phyloP scores from a whole-genome alignment of 2,113 vertebrate species.

The Pleuronectes platessa region DNA sequence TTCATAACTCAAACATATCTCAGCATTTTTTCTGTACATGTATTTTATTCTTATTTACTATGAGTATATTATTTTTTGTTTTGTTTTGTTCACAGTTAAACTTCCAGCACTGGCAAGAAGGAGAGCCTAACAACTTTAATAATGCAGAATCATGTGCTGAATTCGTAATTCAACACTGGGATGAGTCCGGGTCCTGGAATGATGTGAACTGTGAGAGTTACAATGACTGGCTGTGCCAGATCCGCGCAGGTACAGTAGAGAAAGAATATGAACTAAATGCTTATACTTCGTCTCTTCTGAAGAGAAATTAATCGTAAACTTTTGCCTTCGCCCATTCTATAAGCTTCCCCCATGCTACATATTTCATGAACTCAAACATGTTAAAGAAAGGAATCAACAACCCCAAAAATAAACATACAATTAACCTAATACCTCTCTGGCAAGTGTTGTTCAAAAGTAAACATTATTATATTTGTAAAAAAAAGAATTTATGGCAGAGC shows the following conservation, averaged over 20 bases:
- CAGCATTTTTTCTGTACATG: not conserved
- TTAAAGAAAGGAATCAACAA: not conserved
- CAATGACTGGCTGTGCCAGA: slow-evolving; percentile 91
- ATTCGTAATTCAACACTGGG: slow-evolving; percentile 66
- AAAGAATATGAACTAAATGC: not conserved
- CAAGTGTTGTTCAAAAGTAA: no score
- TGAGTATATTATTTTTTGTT: not conserved
- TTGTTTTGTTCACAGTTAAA: slow-evolving; percentile 79
- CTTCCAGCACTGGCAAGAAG: slow-evolving; percentile 90
- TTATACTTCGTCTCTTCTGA: no score
- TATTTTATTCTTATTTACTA: not conserved
- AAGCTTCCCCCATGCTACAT: no score
- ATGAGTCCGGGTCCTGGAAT: slow-evolving; percentile 81
- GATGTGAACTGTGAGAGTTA: slow-evolving; percentile 88
- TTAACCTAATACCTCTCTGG: no score
- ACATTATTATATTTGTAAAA: no score
- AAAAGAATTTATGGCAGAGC: no score
- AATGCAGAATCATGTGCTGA: slow-evolving; percentile 89
- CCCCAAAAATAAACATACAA: no score
- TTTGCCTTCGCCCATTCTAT: no score
- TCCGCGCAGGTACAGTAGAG: slow-evolving; percentile 86
- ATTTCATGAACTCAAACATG: no score
- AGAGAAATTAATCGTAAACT: no score
- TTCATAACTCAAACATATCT: not conserved
- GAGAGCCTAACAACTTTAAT: slow-evolving; percentile 93